Base-by-base conservation (phyloP, 2,888 invertebrate genomes). In the Strigamia crassipes region DNA sequence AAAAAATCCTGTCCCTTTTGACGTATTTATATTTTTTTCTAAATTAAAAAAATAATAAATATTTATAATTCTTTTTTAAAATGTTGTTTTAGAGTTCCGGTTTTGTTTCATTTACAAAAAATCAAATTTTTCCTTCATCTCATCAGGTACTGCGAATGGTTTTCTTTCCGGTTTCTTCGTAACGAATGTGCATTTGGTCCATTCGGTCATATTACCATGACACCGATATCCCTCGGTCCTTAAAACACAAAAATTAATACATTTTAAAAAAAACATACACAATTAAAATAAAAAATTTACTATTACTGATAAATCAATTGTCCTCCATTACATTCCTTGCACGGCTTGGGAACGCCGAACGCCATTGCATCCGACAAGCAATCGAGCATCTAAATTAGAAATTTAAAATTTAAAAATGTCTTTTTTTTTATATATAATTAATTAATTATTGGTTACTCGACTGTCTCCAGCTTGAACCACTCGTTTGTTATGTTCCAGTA, bases 161-260 rank as follows among this genome's bases (percentile, higher is more conserved):
- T 86, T 89, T 83, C 97, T 90, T 83, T 92, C 89, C 0, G 98
- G 98, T 66, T 92, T 91, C 85, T 92, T 92, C 0, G 92, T 91
- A 5, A 92, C 87, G 85, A 92, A 91, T 82, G 91, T 90, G 87
- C 99, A 99, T 88, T 94, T 95, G 0, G 94, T 93, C 96, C 96
- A 99, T 86, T 96, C 97, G 13, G 92, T 93, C 42, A 94, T 85
- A 86, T 93, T 90, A 38, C 96, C 96, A 84, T 91, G 91, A 87
- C 99, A 99, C 84, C 92, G 90, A 87, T 99, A 99, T 5, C 95
- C 94, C 83, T 91, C 90, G 82, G 46, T 83, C 46, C 84, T 84
- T 42, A 21, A 56, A 56, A 91, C 51, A 91, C 88, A 23, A 93
- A 15, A 78, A 78, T 31, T 12, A 23, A 18, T 41, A n/a, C n/a